Conservation (phyloP, 30 jellyfish, hydroid and myxozoan genomes). For the Chrysaora quinquecirrha region DNA sequence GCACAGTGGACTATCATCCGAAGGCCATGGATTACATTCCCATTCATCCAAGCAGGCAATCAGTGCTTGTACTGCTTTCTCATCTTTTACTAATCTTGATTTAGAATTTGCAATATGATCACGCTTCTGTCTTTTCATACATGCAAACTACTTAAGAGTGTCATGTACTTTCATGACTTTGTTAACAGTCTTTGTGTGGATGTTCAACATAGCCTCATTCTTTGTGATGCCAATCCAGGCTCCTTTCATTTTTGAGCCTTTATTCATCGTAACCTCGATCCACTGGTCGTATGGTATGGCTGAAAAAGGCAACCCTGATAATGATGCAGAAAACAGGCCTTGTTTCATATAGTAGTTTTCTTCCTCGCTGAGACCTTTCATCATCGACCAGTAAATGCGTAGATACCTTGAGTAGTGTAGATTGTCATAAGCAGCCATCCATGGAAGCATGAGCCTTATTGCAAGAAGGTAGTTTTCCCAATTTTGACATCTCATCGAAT, state of each 20-base stretch:
- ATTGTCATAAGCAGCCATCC: conserved; percentile 1
- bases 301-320: not conserved
- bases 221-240: conserved; percentile 13
- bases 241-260: conserved; percentile 19
- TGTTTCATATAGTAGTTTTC: not conserved
- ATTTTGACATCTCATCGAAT: not conserved
- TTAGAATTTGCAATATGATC: not conserved
- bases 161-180: not conserved
- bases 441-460: conserved; percentile 8
- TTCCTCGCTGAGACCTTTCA: not conserved
- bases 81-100: not conserved
- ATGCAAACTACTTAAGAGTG: not conserved
- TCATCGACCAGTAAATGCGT: not conserved
- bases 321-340: not conserved
- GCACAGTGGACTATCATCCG: conserved; percentile 1
- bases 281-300: conserved; percentile 2
- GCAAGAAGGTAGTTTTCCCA: not conserved
- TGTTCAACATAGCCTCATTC: not conserved
- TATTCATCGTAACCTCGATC: conserved; percentile 11
- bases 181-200: not conserved
- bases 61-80: conserved; percentile 4
- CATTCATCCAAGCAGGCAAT: not conserved
- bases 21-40: not conserved
- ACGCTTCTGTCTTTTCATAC: not conserved
- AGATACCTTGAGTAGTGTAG: not conserved